phyloP scores from a whole-genome alignment of 2,888 invertebrate species.

The Balanococcus diminutus region DNA sequence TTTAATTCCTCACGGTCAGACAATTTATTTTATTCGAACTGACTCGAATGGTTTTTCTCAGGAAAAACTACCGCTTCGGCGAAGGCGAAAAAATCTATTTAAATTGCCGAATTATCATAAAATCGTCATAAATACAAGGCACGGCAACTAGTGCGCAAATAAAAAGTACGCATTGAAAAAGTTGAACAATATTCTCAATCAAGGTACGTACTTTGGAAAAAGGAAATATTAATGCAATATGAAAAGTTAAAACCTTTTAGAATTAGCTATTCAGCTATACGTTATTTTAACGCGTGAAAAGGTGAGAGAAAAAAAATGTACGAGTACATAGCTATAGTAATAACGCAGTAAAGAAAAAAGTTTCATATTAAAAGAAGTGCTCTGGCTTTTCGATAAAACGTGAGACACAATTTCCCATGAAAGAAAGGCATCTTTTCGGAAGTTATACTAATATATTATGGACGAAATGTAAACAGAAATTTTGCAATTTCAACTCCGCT shows the following conservation, averaged over 20 bases:
- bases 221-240: slow-evolving; percentile 23
- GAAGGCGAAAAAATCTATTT: not conserved
- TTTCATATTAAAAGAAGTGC: slow-evolving; percentile 55
- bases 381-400: slow-evolving; percentile 54
- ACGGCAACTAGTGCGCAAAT: not conserved
- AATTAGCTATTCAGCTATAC: slow-evolving; percentile 36
- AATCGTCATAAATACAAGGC: not conserved
- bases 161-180: not conserved
- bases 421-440: slow-evolving; percentile 49
- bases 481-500: slow-evolving; percentile 55
- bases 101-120: not conserved
- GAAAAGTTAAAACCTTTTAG: slow-evolving; percentile 32
- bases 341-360: slow-evolving; percentile 42
- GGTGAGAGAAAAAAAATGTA: slow-evolving; percentile 30
- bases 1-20: too few species aligned
- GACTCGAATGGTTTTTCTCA: too few species aligned
- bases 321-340: slow-evolving; percentile 37
- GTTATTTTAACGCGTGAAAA: slow-evolving; percentile 39
- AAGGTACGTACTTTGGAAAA: not conserved
- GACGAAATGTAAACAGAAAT: slow-evolving; percentile 55
- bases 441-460: slow-evolving; percentile 55
- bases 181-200: slow-evolving; percentile 17
- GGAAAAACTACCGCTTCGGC: not conserved
- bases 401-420: slow-evolving; percentile 47
- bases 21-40: not conserved